Base-by-base conservation (phyloP, 2,113 vertebrate species). In the Thalassarche chlororhynchos region DNA sequence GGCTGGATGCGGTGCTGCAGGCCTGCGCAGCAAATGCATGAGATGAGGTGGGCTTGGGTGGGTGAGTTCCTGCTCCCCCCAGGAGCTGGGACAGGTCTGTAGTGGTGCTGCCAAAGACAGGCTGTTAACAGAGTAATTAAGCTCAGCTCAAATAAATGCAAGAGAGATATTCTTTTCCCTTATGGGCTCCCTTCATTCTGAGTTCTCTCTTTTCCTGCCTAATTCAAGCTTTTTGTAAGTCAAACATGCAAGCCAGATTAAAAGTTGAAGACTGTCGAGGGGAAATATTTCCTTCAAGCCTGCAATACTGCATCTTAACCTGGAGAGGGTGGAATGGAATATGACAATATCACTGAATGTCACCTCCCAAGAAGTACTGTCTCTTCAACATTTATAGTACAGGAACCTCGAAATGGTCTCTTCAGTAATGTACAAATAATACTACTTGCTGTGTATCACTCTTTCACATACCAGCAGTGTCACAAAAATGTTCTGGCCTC, bases 251-350 rank as follows among this genome's bases (percentile, higher is more conserved):
- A 87, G 36, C 23, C 36, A 46, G 58, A 62, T 81, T 31, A 91
- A 69, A 88, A 81, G 49, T 52, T 65, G 71, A 71, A 64, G 52
- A 42, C n/a, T 42, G 51, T 26, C 46, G 28, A 80, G 9, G 52
- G 24, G 44, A 87, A 97, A 61, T 58, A 25, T 24, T 92, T 97
- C 64, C 85, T 97, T 78, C 20, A 81, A 84, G 89, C 68, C 94
- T 98, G 95, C 91, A 93, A 40, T 94, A 74, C 93, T 94, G 68
- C 91, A 70, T 90, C 95, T 97, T 96, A 97, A 68, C 98, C 98
- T 98, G 96, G 97, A 98, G 98, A 97, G 98, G 97, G 97, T 93
- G 95, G 97, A 96, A 94, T 94, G 95, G 96, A 97, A 94, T 97
- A 91, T 81, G 70, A 87, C 95, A 98, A 68, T 72, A 65, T 74